Base-by-base conservation (phyloP, 1,140 invertebrate genomes). In the Pseudomyrmex pallidus region DNA sequence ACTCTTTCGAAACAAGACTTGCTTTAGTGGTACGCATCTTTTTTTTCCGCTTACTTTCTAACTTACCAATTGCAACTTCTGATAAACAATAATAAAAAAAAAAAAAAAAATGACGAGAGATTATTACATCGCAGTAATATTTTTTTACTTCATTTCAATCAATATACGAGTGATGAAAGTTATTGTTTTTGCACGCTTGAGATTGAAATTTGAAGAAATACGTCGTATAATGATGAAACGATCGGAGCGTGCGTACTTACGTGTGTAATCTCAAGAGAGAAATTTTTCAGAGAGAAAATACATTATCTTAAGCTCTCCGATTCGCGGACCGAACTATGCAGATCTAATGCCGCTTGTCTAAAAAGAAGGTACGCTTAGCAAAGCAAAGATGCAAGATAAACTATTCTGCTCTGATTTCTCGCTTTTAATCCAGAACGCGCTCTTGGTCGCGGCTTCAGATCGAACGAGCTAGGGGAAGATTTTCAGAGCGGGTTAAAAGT, bases 321-420 rank as follows among this genome's bases (percentile, higher is more conserved):
- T 44, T 67, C 12, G 50, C 62, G 2, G 5, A 35, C 46, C 10
- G n/a, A 78, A 78, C 68, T 78, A 78, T 78, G 76, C 48, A 78
- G 52, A 78, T 78, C 52, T 54, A 8, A 76, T 48, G 20, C 25
- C 20, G 5, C 12, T 8, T 20, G 52, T 57, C n/a, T n/a, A 46
- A 78, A 46, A 54, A 70, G 2, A 8, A 54, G n/a, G 35, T 44
- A 13, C 44, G 22, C 5, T 74, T 12, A 15, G 57, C 20, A 62
- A 74, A 74, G 57, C 59, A 50, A 70, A 78, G 59, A 78, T 56
- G 52, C 15, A 25, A 66, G 54, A 78, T 78, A 64, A 78, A 59
- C 76, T 70, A 70, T 70, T 59, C 76, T 57, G 52, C 20, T 56
- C 44, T 17, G 76, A 78, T 70, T 70, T 78, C 10, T 25, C 56